Base-by-base conservation (phyloP, 2,797 vertebrate species). In the Spinibarbus caldwelli region DNA sequence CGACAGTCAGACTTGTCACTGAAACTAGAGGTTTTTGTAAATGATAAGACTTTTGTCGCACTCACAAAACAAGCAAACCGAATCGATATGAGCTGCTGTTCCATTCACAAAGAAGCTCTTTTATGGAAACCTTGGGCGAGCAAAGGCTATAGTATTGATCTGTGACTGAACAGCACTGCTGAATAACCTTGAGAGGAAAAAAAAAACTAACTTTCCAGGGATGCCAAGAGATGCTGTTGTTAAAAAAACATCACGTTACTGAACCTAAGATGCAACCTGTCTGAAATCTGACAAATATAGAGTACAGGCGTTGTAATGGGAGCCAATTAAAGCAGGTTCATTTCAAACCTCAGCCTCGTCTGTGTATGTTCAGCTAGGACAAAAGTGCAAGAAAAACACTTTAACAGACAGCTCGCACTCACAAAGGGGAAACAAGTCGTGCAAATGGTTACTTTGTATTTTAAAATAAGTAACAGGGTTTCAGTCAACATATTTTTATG, bases 61-160 rank as follows among this genome's bases (percentile, higher is more conserved):
- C 87, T 76, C 86, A 88, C 34, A 89, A 87, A 89, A 85, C 54
- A 82, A 86, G 47, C 73, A 57, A 80, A 81, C 83, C 79, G 75
- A 86, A 92, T 92, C 89, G 90, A 93, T 92, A 91, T 78, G 49
- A 85, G 87, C 75, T 89, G 79, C 86, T 90, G 89, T 92, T 85
- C 23, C 86, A 83, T 89, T 92, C 83, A 91, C 86, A 91, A 89
- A 92, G 88, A 89, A 87, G 67, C 49, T 85, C 49, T 71, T 86
- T 89, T 90, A 84, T 87, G 77, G 73, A 78, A 86, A 82, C 81
- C 84, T 64, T 82, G 86, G 83, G 26, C 57, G 90, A 87, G 85
- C 79, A 91, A 75, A 91, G 78, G 84, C 90, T 89, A 70, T 70
- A 87, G 86, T 91, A 93, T 92, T 92, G 92, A 93, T 94, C 87